Conservation (phyloP, 2,113 vertebrate genomes). For the Trematomus loennbergii region DNA sequence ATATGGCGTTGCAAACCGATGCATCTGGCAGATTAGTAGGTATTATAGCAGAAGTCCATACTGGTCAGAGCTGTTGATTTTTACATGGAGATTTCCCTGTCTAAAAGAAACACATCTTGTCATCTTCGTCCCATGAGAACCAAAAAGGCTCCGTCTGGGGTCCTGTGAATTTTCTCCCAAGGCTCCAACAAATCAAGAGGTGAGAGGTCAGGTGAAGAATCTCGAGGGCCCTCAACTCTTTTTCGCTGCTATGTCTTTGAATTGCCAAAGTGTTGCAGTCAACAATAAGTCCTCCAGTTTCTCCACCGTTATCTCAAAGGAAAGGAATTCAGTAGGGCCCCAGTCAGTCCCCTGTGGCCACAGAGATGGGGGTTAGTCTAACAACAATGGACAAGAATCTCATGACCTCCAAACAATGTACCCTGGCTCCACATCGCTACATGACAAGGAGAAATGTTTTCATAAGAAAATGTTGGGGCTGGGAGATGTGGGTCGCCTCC, state of each 20-base stretch:
- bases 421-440: conserved; percentile 57
- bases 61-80: conserved; percentile 24
- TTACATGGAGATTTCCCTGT: neutral
- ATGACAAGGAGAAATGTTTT: conserved; percentile 66
- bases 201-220: conserved; percentile 74
- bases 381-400: conserved; percentile 76
- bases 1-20: conserved; percentile 53
- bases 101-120: conserved; percentile 13
- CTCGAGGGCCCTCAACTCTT: conserved; percentile 63
- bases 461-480: conserved; percentile 37
- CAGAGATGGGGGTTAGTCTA: conserved; percentile 56
- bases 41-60: conserved; percentile 19
- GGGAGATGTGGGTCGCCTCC: neutral
- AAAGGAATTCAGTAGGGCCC: conserved; percentile 80
- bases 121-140: conserved; percentile 34
- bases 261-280: conserved; percentile 70
- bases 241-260: conserved; percentile 60
- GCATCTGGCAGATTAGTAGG: conserved; percentile 58
- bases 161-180: conserved; percentile 55
- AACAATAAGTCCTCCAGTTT: conserved; percentile 77
- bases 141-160: conserved; percentile 18
- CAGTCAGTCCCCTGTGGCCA: conserved; percentile 61
- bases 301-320: conserved; percentile 77
- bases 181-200: conserved; percentile 57
- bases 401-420: conserved; percentile 75